Base-by-base conservation (phyloP, 1,140 invertebrate species). In the Saccostrea cuccullata region DNA sequence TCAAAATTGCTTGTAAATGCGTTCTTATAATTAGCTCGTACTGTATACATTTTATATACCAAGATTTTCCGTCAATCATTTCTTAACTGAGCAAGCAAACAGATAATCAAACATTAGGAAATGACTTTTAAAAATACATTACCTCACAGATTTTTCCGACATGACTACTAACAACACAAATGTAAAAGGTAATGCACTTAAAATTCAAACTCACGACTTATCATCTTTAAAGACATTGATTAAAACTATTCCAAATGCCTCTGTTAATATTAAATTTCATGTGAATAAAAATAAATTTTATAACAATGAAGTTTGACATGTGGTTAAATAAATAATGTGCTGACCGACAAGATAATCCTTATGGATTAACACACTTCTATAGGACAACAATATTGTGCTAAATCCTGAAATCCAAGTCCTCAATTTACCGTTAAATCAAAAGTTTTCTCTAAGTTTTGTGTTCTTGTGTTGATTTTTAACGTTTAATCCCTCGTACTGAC, bases 291-390 rank as follows among this genome's bases (percentile, higher is more conserved):
- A 23, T 13, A 36, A 26, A 30, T 77, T 77, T 30, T 15, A 30
- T 30, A 15, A 26, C 70, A 77, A 30, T 30, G 30, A 77, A 77
- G 12, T 77, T 77, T 77, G 26, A 77, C 70, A 77, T 77, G 70
- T 77, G 70, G 70, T 26, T 77, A 77, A 77, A 77, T 77, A 36
- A 77, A 77, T 77, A 77, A 30, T n/a, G 60, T 23, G 60, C 20
- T 67, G 23, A 77, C 30, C 70, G 70, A 77, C 26, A 77, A 77
- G 26, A 30, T 77, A 77, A 77, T 77, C 70, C 70, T 0, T 0
- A 8, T 30, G 26, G 70, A 77, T 77, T 77, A 73, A 77, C 12
- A 26, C 23, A 77, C 26, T 77, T 77, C 30, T 36, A 77, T 15
- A 30, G 70, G 26, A 36, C 26, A 77, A 77, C 23, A 15, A 17